Base-by-base conservation (phyloP, 2,888 invertebrate genomes). In the Caenorhabditis parvicauda region DNA sequence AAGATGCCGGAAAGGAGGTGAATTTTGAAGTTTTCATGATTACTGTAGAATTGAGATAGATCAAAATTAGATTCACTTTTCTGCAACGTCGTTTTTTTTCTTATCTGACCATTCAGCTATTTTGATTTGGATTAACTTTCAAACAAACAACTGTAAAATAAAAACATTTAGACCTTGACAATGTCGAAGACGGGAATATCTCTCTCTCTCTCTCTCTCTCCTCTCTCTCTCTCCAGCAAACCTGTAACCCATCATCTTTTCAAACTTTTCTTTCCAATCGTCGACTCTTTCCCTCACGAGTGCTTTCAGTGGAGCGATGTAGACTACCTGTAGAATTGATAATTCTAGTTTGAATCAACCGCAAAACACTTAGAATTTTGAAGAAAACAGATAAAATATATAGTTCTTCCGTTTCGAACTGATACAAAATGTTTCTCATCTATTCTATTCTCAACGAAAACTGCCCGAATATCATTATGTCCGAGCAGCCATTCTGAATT, bases 281-380 rank as follows among this genome's bases (percentile, higher is more conserved):
- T 88, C 88, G 51, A 98, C 91, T 71, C 98, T 85, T 83, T 99
- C 98, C 62, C 95, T 87, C 0, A 98, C 98, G 9, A 99, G 85
- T 9, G 98, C 96, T 84, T 99, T 99, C 61, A 99, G 82, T 0
- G 98, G 98, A 0, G 98, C 98, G 70, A 99, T 95, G 81, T 99
- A 99, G 0, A 98, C 94, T 21, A 92, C 88, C 83, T 76, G 32
- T 56, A 74, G 64, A 12, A 37, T 7, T 9, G 25, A 35, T 27
- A 7, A 3, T 24, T 12, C 9, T 17, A 17, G 37, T 9, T 28
- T n/a, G n/a, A n/a, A n/a, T n/a, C n/a, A n/a, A n/a, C n/a, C n/a
- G n/a, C n/a, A n/a, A n/a, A n/a, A n/a, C n/a, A n/a, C n/a, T n/a
- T n/a, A n/a, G n/a, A n/a, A n/a, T n/a, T n/a, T n/a, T n/a, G n/a